phyloP scores from a whole-genome alignment of 1,140 invertebrate species.

The Drosophila azteca region DNA sequence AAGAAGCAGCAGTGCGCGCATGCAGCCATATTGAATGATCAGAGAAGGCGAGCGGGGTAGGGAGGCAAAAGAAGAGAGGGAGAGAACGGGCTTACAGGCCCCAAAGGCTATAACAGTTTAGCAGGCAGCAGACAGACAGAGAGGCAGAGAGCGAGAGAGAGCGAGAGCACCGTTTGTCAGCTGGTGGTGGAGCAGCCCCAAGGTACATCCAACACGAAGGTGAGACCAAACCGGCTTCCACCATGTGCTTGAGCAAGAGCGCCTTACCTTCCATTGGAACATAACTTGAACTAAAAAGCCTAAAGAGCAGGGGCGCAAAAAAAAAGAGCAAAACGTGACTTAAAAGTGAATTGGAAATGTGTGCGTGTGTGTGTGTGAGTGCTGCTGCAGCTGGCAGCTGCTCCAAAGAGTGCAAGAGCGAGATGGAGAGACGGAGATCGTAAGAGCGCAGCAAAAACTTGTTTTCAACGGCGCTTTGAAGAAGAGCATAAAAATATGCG shows the following conservation, averaged over 20 bases:
- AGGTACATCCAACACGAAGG: too few species aligned
- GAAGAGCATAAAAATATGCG: constrained; percentile 68
- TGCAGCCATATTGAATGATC: constrained; percentile 73
- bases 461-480: constrained; percentile 81
- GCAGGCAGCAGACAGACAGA: constrained; percentile 20
- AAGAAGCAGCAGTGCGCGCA: constrained; percentile 68
- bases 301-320: constrained; percentile 46
- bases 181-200: constrained; percentile 42
- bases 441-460: constrained; percentile 59
- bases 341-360: constrained; percentile 76
- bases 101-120: constrained; percentile 77
- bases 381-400: constrained; percentile 75
- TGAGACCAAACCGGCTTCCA: too few species aligned
- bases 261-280: too few species aligned
- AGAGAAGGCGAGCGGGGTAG: constrained; percentile 17
- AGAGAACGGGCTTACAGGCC: constrained; percentile 38
- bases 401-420: constrained; percentile 35
- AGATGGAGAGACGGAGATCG: constrained; percentile 20
- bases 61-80: constrained; percentile 7
- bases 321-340: constrained; percentile 82
- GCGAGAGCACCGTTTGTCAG: constrained; percentile 60
- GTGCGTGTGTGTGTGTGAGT: constrained; percentile 31
- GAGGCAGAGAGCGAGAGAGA: constrained; percentile 27
- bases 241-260: too few species aligned
- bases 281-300: background rate